Percentiles rank a stretch among this genome's conserved stretches.
These are phyloP conservation scores for Papilio protenor DNA, from an alignment of 2,888 invertebrate species.

Conservation along the genomic window DNA sequence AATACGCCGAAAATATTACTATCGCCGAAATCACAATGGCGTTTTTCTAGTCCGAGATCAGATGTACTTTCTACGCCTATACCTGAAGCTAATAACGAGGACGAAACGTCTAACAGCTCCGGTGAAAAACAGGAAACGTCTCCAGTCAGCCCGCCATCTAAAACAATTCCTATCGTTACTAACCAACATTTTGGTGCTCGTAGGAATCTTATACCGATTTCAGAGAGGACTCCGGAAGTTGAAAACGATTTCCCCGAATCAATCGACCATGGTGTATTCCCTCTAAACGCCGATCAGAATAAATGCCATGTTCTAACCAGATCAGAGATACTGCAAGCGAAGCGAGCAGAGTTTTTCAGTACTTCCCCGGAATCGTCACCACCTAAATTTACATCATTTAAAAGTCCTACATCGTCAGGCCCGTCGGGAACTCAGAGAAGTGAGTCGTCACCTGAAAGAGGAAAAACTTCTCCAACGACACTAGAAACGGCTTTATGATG, in stretches of 20 bases:
- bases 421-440: conserved; percentile 55
- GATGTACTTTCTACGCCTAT: conserved; percentile 94
- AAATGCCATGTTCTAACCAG: conserved; percentile 69
- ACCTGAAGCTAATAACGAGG: conserved; percentile 92
- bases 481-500: conserved; percentile 87
- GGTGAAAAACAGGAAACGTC: conserved; percentile 80
- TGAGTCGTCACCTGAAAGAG: conserved; percentile 71
- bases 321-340: conserved; percentile 84
- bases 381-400: conserved; percentile 75
- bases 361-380: conserved; percentile 70
- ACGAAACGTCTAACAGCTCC: conserved; percentile 87
- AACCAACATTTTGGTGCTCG: conserved; percentile 80
- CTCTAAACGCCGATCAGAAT: conserved; percentile 73
- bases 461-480: conserved; percentile 79
- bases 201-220: conserved; percentile 76
- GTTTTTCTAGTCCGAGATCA: conserved; percentile 89
- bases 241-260: conserved; percentile 63
- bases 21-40: conserved; percentile 89
- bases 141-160: conserved; percentile 67
- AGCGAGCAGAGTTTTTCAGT: conserved; percentile 85
- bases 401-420: conserved; percentile 61
- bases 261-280: conserved; percentile 75
- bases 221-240: conserved; percentile 65
- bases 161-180: conserved; percentile 78
- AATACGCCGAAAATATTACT: conserved; percentile 86